Percentiles rank a stretch among this genome's conserved stretches.
Evolutionary conservation across 2,888 invertebrate genomes (phyloP).

Genomic region (Lithosia quadra): DNA sequence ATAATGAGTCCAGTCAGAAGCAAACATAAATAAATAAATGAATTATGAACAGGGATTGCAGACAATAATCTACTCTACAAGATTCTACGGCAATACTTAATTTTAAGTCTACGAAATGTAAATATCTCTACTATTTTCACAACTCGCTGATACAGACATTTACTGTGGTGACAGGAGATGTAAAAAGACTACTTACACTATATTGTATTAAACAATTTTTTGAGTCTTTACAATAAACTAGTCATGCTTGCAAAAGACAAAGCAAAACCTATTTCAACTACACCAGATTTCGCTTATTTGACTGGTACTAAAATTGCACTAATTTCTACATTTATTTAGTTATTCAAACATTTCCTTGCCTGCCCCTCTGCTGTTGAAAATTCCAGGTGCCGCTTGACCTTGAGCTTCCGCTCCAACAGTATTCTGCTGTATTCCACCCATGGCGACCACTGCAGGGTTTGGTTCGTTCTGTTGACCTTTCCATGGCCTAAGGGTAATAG

Average conservation of each 20-base stretch:
- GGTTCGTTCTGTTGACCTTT: slow-evolving; percentile 83
- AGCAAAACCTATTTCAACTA: not conserved
- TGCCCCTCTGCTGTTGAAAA: slow-evolving; percentile 82
- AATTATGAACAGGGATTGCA: not conserved
- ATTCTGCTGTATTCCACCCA: slow-evolving; percentile 76
- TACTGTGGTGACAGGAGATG: not conserved
- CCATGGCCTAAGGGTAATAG: slow-evolving; percentile 71
- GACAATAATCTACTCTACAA: not conserved
- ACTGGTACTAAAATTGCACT: not conserved
- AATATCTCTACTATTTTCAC: not conserved
- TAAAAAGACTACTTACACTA: not conserved
- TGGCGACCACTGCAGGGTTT: slow-evolving; percentile 79
- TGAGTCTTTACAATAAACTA: not conserved
- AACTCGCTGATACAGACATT: not conserved
- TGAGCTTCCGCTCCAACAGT: slow-evolving; percentile 74
- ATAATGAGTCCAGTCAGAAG: not conserved
- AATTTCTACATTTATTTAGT: not conserved
- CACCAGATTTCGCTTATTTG: not conserved
- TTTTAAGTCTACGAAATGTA: not conserved
- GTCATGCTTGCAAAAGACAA: slow-evolving; percentile 2
- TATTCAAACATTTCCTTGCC: slow-evolving; percentile 69
- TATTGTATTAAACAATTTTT: not conserved
- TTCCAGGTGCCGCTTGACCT: slow-evolving; percentile 75
- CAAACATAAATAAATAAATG: not conserved
- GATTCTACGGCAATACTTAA: not conserved